These are phyloP conservation scores for Larimichthys crocea DNA, from an alignment of 2,113 vertebrate species.

Conservation along the genomic window DNA sequence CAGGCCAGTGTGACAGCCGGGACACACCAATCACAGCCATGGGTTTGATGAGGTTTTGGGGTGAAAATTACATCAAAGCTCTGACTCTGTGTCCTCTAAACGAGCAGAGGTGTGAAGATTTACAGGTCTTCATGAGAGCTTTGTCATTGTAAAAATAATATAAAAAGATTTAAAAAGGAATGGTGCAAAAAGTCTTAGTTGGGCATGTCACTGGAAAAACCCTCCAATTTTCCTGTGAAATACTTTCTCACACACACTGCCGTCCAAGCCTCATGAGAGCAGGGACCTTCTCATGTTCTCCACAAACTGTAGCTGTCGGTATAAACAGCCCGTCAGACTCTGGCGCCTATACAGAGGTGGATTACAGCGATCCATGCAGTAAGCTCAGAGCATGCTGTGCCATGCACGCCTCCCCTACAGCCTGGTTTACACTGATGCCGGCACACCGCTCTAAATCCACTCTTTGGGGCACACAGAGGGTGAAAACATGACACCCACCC, in stretches of 20 bases:
- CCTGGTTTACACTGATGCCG: constrained; percentile 49
- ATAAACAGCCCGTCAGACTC: constrained; percentile 60
- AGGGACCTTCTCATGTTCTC: constrained; percentile 61
- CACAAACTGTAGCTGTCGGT: constrained; percentile 38
- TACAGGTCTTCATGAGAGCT: background rate
- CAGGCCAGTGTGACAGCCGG: background rate
- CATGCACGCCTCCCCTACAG: constrained; percentile 34
- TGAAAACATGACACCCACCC: constrained; percentile 53
- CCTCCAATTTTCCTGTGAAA: background rate
- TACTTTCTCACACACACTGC: constrained; percentile 36
- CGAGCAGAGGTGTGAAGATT: background rate
- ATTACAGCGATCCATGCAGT: constrained; percentile 62
- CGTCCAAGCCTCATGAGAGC: constrained; percentile 32
- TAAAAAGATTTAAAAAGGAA: background rate
- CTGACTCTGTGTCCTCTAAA: constrained; percentile 8
- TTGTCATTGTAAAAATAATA: background rate
- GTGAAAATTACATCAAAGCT: constrained; percentile 56
- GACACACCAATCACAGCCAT: constrained; percentile 40
- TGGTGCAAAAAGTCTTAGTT: background rate
- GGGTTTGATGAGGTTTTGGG: constrained; percentile 51
- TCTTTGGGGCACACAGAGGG: constrained; percentile 45
- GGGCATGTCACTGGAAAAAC: constrained; percentile 27
- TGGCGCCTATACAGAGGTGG: constrained; percentile 63
- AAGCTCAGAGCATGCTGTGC: constrained; percentile 48
- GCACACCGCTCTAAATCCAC: constrained; percentile 47